phyloP scores from a whole-genome alignment of 2,888 invertebrate genomes.

The Pemphredon lugubris region DNA sequence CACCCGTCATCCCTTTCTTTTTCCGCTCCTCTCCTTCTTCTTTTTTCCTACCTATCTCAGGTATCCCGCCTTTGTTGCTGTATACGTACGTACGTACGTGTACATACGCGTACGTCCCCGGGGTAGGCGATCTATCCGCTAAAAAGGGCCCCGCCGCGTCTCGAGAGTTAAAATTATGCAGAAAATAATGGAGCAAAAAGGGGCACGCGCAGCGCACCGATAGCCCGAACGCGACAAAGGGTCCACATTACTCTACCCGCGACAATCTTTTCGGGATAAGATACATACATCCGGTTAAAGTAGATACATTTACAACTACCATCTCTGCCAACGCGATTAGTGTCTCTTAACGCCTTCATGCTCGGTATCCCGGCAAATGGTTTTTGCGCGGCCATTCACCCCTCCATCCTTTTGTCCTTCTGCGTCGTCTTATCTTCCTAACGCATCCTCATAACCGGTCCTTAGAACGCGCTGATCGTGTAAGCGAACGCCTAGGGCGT shows the following conservation, averaged over 20 bases:
- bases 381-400: slow-evolving; percentile 48
- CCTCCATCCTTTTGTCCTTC: slow-evolving; percentile 52
- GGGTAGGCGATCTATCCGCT: not conserved
- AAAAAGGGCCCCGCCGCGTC: not conserved
- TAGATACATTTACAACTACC: slow-evolving; percentile 24
- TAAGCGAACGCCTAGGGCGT: slow-evolving; percentile 29
- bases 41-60: slow-evolving; percentile 47
- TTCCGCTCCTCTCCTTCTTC: slow-evolving; percentile 44
- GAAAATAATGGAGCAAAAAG: too few species aligned
- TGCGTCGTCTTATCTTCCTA: slow-evolving; percentile 45
- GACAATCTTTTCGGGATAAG: not conserved
- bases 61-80: slow-evolving; percentile 39
- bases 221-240: too few species aligned
- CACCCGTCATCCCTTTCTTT: slow-evolving; percentile 72
- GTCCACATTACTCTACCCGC: too few species aligned
- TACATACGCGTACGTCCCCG: not conserved
- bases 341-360: slow-evolving; percentile 40
- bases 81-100: too few species aligned
- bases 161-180: not conserved
- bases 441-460: slow-evolving; percentile 58
- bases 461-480: slow-evolving; percentile 39
- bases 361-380: slow-evolving; percentile 36
- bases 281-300: not conserved
- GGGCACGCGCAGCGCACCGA: too few species aligned
- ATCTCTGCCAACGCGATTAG: slow-evolving; percentile 51